Percentiles rank a stretch among this genome's conserved stretches.
phyloP scores from a whole-genome alignment of 92 coral and sea anemone species.

The Porites lobata region DNA sequence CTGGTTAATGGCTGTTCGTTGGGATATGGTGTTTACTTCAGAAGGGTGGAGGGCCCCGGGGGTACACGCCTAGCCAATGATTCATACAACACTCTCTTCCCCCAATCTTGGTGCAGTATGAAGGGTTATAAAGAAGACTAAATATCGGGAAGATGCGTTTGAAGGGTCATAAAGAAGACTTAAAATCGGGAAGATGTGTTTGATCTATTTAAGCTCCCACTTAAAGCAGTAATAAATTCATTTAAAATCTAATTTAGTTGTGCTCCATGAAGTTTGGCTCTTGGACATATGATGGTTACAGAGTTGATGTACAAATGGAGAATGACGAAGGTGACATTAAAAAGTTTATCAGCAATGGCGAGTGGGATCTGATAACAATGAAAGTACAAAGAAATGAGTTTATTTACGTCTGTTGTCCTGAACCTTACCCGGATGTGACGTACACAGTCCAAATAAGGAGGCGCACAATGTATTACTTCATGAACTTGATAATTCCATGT shows the following conservation, averaged over 20 bases:
- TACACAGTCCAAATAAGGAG: conserved; percentile 84
- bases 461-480: conserved; percentile 84
- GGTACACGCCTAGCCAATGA: too few relatives aligned
- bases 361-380: conserved; percentile 90
- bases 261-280: conserved; percentile 93
- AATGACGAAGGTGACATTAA: conserved; percentile 70
- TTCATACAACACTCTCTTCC: too few relatives aligned
- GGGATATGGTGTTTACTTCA: too few relatives aligned
- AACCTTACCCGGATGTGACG: conserved; percentile 96
- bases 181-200: background rate
- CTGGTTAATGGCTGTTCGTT: too few relatives aligned
- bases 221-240: background rate
- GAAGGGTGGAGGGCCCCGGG: too few relatives aligned
- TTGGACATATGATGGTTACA: conserved; percentile 96
- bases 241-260: conserved; percentile 45
- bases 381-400: conserved; percentile 83
- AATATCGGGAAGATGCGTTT: too few relatives aligned
- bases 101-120: too few relatives aligned
- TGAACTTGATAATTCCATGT: conserved; percentile 95
- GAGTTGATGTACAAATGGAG: conserved; percentile 85
- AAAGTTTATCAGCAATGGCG: conserved; percentile 89
- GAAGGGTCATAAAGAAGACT: too few relatives aligned
- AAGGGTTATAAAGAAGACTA: too few relatives aligned
- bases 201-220: background rate
- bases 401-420: conserved; percentile 86